Conservation (phyloP, 2,797 vertebrate species). For the Epinephelus awoara region DNA sequence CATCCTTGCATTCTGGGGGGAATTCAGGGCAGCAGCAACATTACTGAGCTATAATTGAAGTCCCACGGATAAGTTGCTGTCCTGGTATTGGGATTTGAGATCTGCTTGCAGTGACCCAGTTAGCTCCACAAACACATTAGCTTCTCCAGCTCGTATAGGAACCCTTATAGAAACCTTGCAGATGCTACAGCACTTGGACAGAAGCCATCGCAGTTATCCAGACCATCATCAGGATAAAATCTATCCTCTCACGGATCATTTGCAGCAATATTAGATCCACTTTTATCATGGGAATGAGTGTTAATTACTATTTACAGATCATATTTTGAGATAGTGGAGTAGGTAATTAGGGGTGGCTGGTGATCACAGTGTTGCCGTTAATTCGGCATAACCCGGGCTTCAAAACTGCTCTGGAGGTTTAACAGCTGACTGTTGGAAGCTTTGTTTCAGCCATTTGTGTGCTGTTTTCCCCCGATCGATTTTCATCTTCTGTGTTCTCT, state of each 20-base stretch:
- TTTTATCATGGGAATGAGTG: constrained; percentile 41
- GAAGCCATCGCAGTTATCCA: constrained; percentile 49
- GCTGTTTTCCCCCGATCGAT: constrained; percentile 9
- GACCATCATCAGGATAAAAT: constrained; percentile 37
- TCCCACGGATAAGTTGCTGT: constrained; percentile 58
- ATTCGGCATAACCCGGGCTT: constrained; percentile 18
- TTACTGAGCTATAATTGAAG: constrained; percentile 59
- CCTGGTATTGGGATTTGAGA: constrained; percentile 56
- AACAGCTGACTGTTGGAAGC: constrained; percentile 18
- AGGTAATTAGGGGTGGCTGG: constrained; percentile 51
- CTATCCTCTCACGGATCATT: constrained; percentile 46
- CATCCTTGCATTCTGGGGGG: constrained; percentile 37
- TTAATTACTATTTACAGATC: constrained; percentile 72
- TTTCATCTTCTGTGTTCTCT: constrained; percentile 30
- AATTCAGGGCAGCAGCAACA: constrained; percentile 53
- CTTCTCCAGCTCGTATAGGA: constrained; percentile 48
- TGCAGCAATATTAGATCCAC: constrained; percentile 34
- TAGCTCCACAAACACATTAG: constrained; percentile 61
- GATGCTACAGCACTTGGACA: constrained; percentile 24
- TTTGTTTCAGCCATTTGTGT: constrained; percentile 29
- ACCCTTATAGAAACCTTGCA: constrained; percentile 25
- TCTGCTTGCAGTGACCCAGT: constrained; percentile 74
- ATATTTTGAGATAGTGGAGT: constrained; percentile 57
- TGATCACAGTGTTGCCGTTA: constrained; percentile 31
- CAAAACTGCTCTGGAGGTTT: constrained; percentile 33